A percentile compares a stretch with the other conserved stretches of the same genome.
These are phyloP conservation scores for Ceratina calcarata DNA, from an alignment of 1,140 invertebrate genomes.

Conservation along the genomic window DNA sequence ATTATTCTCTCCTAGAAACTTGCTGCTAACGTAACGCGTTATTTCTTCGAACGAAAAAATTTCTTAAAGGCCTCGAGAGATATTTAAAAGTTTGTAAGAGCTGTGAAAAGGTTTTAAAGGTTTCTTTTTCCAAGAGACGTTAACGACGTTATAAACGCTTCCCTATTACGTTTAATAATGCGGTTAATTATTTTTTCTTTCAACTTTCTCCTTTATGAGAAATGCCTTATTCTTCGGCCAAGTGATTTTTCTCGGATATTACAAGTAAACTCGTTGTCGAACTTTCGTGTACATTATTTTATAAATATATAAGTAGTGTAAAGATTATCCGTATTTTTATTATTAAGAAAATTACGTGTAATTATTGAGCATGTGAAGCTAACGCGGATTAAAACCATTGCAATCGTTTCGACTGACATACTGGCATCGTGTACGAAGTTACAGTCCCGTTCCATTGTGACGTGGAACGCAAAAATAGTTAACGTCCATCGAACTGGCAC, in stretches of 20 bases:
- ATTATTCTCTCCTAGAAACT: conserved; percentile 13
- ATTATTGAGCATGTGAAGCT: conserved; percentile 16
- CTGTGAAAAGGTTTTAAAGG: neutral
- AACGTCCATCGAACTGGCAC: conserved; percentile 32
- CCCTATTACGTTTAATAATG: neutral
- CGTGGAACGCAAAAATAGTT: conserved; percentile 40
- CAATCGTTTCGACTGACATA: conserved; percentile 44
- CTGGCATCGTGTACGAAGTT: conserved; percentile 24
- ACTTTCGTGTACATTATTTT: too few relatives aligned
- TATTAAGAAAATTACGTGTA: neutral
- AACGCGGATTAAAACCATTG: conserved; percentile 38
- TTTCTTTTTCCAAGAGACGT: neutral
- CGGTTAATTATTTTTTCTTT: conserved; percentile 3
- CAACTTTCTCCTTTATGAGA: neutral
- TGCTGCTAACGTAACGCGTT: conserved; percentile 20
- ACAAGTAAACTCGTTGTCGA: too few relatives aligned
- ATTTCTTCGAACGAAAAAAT: neutral
- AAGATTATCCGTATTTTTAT: neutral
- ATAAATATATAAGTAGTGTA: neutral
- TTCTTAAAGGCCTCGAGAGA: neutral
- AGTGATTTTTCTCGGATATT: neutral
- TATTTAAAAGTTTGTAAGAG: conserved; percentile 19
- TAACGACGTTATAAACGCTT: neutral
- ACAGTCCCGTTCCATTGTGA: neutral
- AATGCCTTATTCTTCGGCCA: neutral